These are phyloP conservation scores for Koerneria pararmatus DNA, from an alignment of 2,888 invertebrate genomes.

Conservation along the genomic window DNA sequence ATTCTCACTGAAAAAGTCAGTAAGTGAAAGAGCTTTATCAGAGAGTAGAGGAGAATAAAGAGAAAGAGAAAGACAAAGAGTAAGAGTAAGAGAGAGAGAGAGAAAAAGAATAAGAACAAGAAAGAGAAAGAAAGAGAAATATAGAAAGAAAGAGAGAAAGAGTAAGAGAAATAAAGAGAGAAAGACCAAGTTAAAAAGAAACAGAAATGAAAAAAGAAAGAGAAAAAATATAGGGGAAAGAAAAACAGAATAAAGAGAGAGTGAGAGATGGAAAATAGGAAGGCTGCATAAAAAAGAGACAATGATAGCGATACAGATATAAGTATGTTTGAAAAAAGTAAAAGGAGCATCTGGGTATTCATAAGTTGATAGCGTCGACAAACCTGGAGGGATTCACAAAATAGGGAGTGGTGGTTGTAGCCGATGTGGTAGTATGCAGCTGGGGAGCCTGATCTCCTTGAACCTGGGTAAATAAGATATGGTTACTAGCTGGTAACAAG, in stretches of 20 bases:
- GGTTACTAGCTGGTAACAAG: too few relatives aligned
- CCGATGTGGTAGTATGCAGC: too few relatives aligned
- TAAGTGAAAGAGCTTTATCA: constrained; percentile 17
- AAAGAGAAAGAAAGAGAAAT: constrained; percentile 13
- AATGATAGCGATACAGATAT: too few relatives aligned
- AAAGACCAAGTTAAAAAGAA: not conserved
- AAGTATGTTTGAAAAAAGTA: too few relatives aligned
- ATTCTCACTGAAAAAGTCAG: constrained; percentile 13
- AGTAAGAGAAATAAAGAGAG: not conserved
- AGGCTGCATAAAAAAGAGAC: too few relatives aligned
- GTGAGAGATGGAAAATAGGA: too few relatives aligned
- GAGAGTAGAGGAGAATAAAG: constrained; percentile 7
- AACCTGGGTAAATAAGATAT: too few relatives aligned
- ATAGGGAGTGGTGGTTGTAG: too few relatives aligned
- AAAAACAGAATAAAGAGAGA: not conserved
- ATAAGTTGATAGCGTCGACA: too few relatives aligned
- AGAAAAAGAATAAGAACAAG: constrained; percentile 2
- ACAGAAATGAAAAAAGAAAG: not conserved
- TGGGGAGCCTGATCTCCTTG: too few relatives aligned
- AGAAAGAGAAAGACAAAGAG: constrained; percentile 1
- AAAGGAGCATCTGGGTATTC: too few relatives aligned
- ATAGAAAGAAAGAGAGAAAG: constrained; percentile 1
- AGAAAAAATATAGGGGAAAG: not conserved
- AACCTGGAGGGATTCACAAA: too few relatives aligned
- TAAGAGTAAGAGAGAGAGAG: constrained; percentile 8